Percentiles rank a stretch among this genome's conserved stretches.
Conservation (phyloP, 2,797 vertebrate species). For the Thunnus albacares region DNA sequence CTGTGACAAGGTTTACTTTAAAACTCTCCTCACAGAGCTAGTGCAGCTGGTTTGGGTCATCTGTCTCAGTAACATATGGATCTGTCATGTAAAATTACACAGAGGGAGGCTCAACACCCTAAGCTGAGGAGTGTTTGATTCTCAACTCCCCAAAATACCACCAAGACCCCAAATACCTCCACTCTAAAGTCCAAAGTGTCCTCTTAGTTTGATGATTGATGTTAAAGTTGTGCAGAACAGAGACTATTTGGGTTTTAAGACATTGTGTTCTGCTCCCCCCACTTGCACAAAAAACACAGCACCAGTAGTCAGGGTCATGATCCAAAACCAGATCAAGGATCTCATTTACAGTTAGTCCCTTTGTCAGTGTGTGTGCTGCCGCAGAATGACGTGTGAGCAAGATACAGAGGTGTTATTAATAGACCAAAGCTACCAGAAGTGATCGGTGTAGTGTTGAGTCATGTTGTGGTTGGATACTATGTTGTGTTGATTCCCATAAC, state of each 20-base stretch:
- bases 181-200: slow-evolving; percentile 12
- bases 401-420: slow-evolving; percentile 48
- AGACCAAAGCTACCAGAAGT: slow-evolving; percentile 38
- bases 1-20: neutral
- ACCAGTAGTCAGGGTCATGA: neutral
- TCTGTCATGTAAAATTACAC: slow-evolving; percentile 52
- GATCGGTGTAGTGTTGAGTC: slow-evolving; percentile 26
- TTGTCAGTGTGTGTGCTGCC: neutral
- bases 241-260: slow-evolving; percentile 1
- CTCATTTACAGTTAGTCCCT: slow-evolving; percentile 28
- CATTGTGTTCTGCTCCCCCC: too few relatives aligned
- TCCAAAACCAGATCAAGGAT: slow-evolving; percentile 34
- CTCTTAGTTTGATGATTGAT: slow-evolving; percentile 7
- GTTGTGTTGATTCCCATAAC: slow-evolving; percentile 6
- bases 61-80: slow-evolving; percentile 16
- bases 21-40: neutral
- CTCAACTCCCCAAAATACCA: slow-evolving; percentile 39
- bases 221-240: neutral
- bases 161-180: slow-evolving; percentile 25
- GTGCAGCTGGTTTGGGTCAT: neutral
- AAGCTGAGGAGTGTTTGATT: slow-evolving; percentile 38
- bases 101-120: slow-evolving; percentile 20
- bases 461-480: slow-evolving; percentile 20
- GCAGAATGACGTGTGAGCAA: slow-evolving; percentile 19
- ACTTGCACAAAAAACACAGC: neutral